Evolutionary conservation across 2,797 vertebrate species (phyloP).

Genomic region (Acomys russatus): DNA sequence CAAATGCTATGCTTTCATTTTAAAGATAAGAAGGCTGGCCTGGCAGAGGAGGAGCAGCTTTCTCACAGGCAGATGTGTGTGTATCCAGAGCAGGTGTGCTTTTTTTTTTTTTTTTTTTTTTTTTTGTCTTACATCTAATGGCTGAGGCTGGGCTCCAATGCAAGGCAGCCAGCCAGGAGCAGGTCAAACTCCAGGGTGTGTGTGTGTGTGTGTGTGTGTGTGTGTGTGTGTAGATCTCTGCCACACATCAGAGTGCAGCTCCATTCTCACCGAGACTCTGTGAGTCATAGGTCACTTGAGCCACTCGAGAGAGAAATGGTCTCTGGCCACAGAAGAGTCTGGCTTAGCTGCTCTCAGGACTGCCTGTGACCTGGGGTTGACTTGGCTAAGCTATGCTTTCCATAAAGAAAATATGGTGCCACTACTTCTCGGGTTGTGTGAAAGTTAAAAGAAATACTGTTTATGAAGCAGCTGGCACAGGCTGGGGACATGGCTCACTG

Average conservation of each 20-base stretch:
- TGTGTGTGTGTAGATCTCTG: not conserved
- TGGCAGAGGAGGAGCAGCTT: not conserved
- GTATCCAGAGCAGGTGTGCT: not conserved
- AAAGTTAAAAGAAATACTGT: not conserved
- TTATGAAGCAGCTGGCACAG: not conserved
- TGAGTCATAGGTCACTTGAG: not conserved
- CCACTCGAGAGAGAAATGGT: not conserved
- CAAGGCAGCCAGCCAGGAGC: not conserved
- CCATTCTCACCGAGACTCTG: not conserved
- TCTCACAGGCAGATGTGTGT: not conserved
- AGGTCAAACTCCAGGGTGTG: too few species aligned
- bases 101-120: too few species aligned
- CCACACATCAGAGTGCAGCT: too few species aligned
- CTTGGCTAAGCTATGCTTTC: not conserved
- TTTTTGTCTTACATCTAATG: not conserved
- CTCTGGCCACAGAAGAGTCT: not conserved
- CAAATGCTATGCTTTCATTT: not conserved
- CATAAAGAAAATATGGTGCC: not conserved
- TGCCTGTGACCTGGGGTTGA: rapidly evolving
- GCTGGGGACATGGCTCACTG: not conserved
- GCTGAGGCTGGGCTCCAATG: not conserved
- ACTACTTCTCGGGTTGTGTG: not conserved
- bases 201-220: not conserved
- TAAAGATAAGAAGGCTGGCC: not conserved
- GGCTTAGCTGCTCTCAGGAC: not conserved